A percentile compares a stretch with the other conserved stretches of the same genome.
Conservation (phyloP, 2,113 vertebrate genomes). For the Cichladusa arquata region DNA sequence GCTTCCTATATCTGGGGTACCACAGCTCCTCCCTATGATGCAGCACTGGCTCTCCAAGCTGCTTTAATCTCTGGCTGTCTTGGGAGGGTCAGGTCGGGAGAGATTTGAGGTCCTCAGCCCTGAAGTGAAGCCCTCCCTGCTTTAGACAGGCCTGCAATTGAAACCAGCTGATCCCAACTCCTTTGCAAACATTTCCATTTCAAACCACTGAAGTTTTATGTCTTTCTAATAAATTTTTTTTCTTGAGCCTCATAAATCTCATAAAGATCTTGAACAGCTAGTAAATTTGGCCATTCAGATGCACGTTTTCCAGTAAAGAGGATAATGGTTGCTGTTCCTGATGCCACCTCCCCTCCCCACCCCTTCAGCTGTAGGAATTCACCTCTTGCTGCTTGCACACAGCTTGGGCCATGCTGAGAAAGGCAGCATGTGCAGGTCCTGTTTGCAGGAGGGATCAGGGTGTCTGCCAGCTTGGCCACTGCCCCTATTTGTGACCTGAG, state of each 20-base stretch:
- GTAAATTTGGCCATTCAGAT: constrained; percentile 64
- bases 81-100: not conserved
- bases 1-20: not conserved
- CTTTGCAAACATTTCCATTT: constrained; percentile 69
- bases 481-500: not conserved
- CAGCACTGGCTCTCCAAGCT: not conserved
- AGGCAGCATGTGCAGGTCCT: not conserved
- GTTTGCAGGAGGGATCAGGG: not conserved
- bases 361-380: not conserved
- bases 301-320: constrained; percentile 66
- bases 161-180: constrained; percentile 67
- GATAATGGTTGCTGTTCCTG: constrained; percentile 54
- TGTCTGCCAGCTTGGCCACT: not conserved
- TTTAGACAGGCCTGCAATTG: constrained; percentile 59
- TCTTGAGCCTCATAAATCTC: constrained; percentile 65
- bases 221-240: constrained; percentile 66
- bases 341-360: constrained; percentile 36
- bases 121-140: constrained; percentile 28
- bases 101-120: constrained; percentile 8
- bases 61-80: constrained; percentile 24
- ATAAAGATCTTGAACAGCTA: constrained; percentile 67
- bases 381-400: not conserved
- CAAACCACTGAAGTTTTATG: constrained; percentile 70
- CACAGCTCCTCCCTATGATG: constrained; percentile 3
- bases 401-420: not conserved